Evolutionary conservation across 2,888 invertebrate species (phyloP), one percentile per base, ranked within the genome.

Genomic region (Phytoseiulus persimilis): DNA sequence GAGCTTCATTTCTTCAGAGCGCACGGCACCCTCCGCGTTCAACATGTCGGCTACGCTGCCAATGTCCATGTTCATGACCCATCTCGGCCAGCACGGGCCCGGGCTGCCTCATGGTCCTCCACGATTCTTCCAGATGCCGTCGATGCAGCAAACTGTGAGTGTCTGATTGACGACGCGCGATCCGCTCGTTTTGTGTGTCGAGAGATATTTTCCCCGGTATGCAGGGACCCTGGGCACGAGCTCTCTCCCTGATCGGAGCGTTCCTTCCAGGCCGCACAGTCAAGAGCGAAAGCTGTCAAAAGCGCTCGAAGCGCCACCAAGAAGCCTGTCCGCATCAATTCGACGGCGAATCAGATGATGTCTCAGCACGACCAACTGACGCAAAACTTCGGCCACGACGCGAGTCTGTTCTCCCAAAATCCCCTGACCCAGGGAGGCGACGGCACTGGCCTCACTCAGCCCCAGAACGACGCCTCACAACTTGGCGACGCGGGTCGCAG

Each of bases 401-500:
- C 65, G 14, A 65, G 65, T 65, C 65, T 65, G 23, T 91, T 91
- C 89, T 91, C 91, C 0, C 92, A 92, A 90, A 91, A 91, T 65
- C 91, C 92, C 31, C 92, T 93, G 90, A 93, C 93, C 31, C 93
- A 93, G 91, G 93, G 93, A 18, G 65, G 65, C 65, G 65, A 65
- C 18, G 65, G 65, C 65, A 65, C 23, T 23, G 65, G 14, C 28
- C 65, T 65, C 65, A 65, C 65, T 28, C 65, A 65, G 28, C 65
- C 65, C 18, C 65, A 65, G 65, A 65, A 65, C 65, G 65, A 65
- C 18, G 5, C 65, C 11, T 65, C 65, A 2, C 65, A 65, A 23
- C 5, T 65, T 1, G 65, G 65, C 65, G 93, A 94, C 95, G 92
- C 95, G 90, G 90, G 95, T 90, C 89, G 90, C 89, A 95, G 92